These are phyloP conservation scores for Mus caroli DNA, from an alignment of 2,797 vertebrate genomes.

Conservation along the genomic window DNA sequence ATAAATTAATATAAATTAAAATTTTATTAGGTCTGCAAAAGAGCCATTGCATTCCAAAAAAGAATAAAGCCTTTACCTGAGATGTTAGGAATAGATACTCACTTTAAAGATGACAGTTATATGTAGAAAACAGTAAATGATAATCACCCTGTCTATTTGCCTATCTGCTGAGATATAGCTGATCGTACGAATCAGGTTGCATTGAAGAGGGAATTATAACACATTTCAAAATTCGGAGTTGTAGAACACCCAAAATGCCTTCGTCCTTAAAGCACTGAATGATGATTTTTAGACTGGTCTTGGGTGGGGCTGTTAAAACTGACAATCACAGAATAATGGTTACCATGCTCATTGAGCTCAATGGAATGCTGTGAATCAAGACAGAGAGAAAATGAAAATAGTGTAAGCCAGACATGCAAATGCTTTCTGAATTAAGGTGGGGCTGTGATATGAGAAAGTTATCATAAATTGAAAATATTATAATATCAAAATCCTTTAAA, in stretches of 20 bases:
- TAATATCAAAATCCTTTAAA: not conserved
- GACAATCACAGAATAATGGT: not conserved
- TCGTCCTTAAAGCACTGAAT: not conserved
- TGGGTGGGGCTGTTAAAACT: not conserved
- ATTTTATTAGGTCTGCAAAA: not conserved
- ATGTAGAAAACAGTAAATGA: not conserved
- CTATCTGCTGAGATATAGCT: not conserved
- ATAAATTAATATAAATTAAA: too few species aligned
- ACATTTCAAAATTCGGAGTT: not conserved
- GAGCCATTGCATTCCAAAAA: not conserved
- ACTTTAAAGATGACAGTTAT: not conserved
- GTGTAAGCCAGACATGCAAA: not conserved
- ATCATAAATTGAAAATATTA: not conserved
- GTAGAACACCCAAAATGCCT: not conserved
- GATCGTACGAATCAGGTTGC: not conserved
- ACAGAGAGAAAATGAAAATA: not conserved
- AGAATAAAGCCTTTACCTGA: not conserved
- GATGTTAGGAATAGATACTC: not conserved
- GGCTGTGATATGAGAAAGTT: not conserved
- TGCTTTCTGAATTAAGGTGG: not conserved
- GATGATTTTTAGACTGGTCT: not conserved
- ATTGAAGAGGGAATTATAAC: accelerated
- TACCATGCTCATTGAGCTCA: not conserved
- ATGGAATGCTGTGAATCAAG: not conserved
- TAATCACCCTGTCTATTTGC: not conserved